phyloP scores from a whole-genome alignment of 2,888 invertebrate genomes.

The Torymus texanus region DNA sequence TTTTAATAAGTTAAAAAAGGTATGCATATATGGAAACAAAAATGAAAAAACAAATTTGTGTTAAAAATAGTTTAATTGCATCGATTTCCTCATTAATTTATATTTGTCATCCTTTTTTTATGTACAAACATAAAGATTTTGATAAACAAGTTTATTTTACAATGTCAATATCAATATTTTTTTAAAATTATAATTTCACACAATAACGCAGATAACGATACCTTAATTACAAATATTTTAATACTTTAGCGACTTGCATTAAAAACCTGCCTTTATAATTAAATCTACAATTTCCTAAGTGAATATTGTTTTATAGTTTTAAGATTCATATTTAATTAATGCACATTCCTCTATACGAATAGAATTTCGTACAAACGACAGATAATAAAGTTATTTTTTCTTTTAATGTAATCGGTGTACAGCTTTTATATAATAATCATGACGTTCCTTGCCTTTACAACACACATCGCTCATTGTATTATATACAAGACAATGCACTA shows the following conservation, averaged over 20 bases:
- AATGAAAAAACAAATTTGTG: conserved; percentile 19
- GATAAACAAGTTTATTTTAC: conserved; percentile 28
- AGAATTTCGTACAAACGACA: background rate
- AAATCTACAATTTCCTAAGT: background rate
- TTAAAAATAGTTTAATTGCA: conserved; percentile 26
- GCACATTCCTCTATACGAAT: conserved; percentile 45
- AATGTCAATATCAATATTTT: conserved; percentile 16
- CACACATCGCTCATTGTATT: conserved; percentile 13
- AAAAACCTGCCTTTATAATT: conserved; percentile 16
- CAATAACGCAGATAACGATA: conserved; percentile 15
- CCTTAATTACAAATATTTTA: conserved; percentile 26
- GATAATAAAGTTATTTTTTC: no score
- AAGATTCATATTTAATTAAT: conserved; percentile 25
- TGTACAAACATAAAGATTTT: conserved; percentile 37
- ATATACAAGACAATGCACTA: conserved; percentile 24
- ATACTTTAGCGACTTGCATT: conserved; percentile 29
- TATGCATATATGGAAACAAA: conserved; percentile 6
- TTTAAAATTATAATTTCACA: conserved; percentile 14
- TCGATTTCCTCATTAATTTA: conserved; percentile 38
- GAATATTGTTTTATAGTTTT: background rate
- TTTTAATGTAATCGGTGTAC: background rate
- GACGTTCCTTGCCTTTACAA: conserved; percentile 7
- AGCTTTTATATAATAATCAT: conserved; percentile 1
- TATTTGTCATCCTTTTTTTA: conserved; percentile 39
- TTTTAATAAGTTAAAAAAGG: background rate